Percentiles rank a stretch among this genome's conserved stretches.
These are phyloP conservation scores for Glaucidium brasilianum DNA, from an alignment of 2,113 vertebrate genomes.

Conservation along the genomic window DNA sequence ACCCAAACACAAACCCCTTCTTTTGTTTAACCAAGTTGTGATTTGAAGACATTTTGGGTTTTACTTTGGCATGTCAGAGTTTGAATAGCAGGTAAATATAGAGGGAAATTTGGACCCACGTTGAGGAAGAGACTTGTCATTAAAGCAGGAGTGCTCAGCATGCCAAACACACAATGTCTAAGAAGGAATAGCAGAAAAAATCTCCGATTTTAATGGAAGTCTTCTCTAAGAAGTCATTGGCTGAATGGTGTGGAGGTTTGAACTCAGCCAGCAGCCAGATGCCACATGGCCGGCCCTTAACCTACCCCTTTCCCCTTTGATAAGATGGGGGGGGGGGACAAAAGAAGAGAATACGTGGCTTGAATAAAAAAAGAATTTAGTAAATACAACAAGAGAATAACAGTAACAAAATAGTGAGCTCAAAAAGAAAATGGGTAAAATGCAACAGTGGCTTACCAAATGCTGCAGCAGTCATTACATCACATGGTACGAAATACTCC, in stretches of 20 bases:
- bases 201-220: neutral
- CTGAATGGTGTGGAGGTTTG: neutral
- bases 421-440: no score
- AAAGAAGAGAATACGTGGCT: no score
- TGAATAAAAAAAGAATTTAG: no score
- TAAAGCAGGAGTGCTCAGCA: neutral
- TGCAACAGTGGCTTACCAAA: no score
- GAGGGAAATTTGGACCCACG: accelerated
- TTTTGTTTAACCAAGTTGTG: neutral
- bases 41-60: neutral
- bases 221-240: neutral
- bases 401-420: no score
- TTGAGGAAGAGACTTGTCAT: neutral
- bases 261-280: no score
- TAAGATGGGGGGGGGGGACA: no score
- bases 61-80: neutral
- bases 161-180: neutral
- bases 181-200: neutral
- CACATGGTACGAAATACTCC: no score
- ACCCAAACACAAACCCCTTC: accelerated
- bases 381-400: no score
- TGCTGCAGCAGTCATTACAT: no score
- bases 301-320: no score
- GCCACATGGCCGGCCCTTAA: no score
- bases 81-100: neutral